phyloP scores from a whole-genome alignment of 1,140 invertebrate species.

The Hirudo medicinalis region DNA sequence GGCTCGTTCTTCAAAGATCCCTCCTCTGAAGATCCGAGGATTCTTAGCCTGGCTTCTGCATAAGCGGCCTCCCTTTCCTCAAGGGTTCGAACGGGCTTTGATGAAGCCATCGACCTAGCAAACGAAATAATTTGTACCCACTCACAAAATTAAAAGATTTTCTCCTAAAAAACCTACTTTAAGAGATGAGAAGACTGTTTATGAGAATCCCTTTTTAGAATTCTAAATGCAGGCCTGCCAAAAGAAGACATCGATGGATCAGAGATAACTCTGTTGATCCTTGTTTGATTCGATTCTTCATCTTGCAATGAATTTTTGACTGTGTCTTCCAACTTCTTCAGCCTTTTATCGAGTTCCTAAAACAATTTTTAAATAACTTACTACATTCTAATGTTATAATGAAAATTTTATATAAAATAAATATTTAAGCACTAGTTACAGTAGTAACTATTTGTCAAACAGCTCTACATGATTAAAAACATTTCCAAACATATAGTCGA shows the following conservation, averaged over 20 bases:
- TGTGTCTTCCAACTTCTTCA: background rate
- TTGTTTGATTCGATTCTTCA: background rate
- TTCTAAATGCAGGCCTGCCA: background rate
- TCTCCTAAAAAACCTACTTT: background rate
- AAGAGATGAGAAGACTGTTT: background rate
- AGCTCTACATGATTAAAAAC: background rate
- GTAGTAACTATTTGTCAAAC: background rate
- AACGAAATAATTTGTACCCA: background rate
- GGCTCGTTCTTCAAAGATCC: too few species aligned
- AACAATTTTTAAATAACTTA: background rate
- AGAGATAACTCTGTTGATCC: background rate
- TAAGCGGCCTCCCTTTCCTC: slow-evolving; percentile 22
- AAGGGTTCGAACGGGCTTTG: slow-evolving; percentile 18
- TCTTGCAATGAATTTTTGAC: background rate
- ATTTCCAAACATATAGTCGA: background rate
- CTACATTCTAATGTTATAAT: background rate
- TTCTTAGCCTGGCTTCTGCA: slow-evolving; percentile 19
- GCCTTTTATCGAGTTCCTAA: slow-evolving; percentile 5
- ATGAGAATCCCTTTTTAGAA: slow-evolving; percentile 8
- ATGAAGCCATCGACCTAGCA: background rate
- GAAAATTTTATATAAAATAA: background rate
- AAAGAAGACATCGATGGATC: background rate
- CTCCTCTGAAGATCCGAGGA: slow-evolving; percentile 17
- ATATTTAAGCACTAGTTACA: background rate
- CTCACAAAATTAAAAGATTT: too few species aligned